Base-by-base conservation (phyloP, 1,140 invertebrate genomes). In the Drosophila bipectinata region DNA sequence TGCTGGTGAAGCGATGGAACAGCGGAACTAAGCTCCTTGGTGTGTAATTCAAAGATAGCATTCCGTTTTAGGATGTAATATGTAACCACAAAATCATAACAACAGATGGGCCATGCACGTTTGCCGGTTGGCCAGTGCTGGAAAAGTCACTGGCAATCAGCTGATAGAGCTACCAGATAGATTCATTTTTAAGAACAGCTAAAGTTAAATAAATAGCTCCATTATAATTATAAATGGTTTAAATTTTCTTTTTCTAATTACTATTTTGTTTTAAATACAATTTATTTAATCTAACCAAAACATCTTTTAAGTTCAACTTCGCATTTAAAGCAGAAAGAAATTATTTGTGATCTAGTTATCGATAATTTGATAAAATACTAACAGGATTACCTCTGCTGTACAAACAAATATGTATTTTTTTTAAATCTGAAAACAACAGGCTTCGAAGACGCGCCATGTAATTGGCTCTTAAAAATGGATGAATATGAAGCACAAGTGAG, bases 401-500 rank as follows among this genome's bases (percentile, higher is more conserved):
- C 8, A 12, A 10, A 3, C 28, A n/a, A 14, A 5, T 9, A 5
- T 37, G 18, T 61, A 12, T 58, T 9, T 49, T 10, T 14, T 32
- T 7, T n/a, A 62, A 61, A 34, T 21, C 37, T 26, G 26, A 28
- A 44, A 15, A 8, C 34, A 49, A 15, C 28, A 21, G 21, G n/a
- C n/a, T 0, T 3, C 12, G 14, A 15, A 63, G 30, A 21, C 32
- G 58, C 32, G 52, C 8, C 5, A 62, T 60, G 34, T 2, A 21
- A 39, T 26, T 28, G 8, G 30, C 26, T 21, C 8, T 6, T 21
- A 54, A 60, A 3, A 10, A 90, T 84, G 75, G 71, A 85, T 44
- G 83, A 88, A 64, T 90, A 90, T 45, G 80, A 90, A 75, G 66
- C 66, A 30, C 89, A 90, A 58, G 89, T 90, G 55, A 64, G 56